A percentile compares a stretch with the other conserved stretches of the same genome.
Conservation (phyloP, 2,797 vertebrate species). For the Alectoris magna region DNA sequence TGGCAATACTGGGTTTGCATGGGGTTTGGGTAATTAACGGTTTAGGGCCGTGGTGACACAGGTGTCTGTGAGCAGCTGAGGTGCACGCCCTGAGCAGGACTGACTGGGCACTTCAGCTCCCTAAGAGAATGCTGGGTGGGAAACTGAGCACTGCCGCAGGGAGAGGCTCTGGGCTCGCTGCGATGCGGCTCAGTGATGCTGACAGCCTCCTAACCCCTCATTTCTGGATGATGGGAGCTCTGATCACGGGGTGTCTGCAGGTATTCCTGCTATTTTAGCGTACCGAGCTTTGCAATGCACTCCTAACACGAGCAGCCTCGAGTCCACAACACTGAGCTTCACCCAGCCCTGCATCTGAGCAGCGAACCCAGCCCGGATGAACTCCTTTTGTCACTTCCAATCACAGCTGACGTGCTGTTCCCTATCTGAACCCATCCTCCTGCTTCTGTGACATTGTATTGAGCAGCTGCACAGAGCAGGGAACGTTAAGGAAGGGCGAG, state of each 20-base stretch:
- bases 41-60: neutral
- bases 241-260: neutral
- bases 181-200: neutral
- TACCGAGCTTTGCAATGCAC: neutral
- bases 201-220: neutral
- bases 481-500: neutral
- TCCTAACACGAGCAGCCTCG: neutral
- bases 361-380: neutral
- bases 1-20: neutral
- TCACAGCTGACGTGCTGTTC: neutral
- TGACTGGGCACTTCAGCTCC: neutral
- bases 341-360: neutral
- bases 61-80: neutral
- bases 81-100: neutral
- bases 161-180: neutral
- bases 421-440: neutral
- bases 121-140: neutral
- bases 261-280: neutral
- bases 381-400: neutral
- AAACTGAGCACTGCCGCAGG: neutral
- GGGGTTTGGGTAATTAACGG: constrained; percentile 3
- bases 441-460: neutral
- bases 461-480: neutral
- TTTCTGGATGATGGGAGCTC: neutral
- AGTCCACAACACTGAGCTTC: neutral